A percentile compares a stretch with the other conserved stretches of the same genome.
phyloP scores from a whole-genome alignment of 2,888 invertebrate species.

The Hanleya hanleyi region DNA sequence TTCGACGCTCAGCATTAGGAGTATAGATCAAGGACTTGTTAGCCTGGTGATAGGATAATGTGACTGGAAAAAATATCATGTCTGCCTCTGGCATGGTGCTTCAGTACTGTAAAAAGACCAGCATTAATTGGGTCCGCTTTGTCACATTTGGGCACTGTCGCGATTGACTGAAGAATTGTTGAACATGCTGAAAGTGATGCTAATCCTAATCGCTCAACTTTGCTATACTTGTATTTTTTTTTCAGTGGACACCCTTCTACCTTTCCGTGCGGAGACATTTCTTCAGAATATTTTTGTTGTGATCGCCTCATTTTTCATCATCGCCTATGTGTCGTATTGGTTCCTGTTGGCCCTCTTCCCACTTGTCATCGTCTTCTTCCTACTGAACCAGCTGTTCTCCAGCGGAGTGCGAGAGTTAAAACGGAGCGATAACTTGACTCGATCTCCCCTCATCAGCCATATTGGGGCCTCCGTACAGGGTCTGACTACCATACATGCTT shows the following conservation, averaged over 20 bases:
- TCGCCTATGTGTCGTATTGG: slow-evolving; percentile 86
- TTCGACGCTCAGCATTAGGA: too few species aligned
- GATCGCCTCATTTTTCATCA: slow-evolving; percentile 84
- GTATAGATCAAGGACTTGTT: too few species aligned
- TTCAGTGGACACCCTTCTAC: slow-evolving; percentile 73
- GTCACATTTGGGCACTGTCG: too few species aligned
- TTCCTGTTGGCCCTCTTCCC: slow-evolving; percentile 72
- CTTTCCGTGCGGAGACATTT: slow-evolving; percentile 77
- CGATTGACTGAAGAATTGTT: too few species aligned
- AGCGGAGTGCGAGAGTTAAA: slow-evolving; percentile 70
- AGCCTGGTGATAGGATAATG: too few species aligned
- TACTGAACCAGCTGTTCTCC: slow-evolving; percentile 72
- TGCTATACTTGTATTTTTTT: slow-evolving; percentile 17
- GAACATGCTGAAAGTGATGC: too few species aligned
- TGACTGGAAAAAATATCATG: too few species aligned
- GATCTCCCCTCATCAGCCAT: slow-evolving; percentile 78
- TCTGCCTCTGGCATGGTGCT: too few species aligned
- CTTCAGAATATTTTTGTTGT: slow-evolving; percentile 80
- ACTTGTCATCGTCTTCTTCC: slow-evolving; percentile 66
- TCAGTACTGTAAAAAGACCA: too few species aligned
- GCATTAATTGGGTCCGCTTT: too few species aligned
- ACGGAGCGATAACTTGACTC: slow-evolving; percentile 76
- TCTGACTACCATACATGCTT: slow-evolving; percentile 79
- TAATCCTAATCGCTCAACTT: too few species aligned
- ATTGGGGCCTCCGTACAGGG: slow-evolving; percentile 78